phyloP scores from a whole-genome alignment of 2,113 vertebrate genomes.

The Rhadina sibilatrix region DNA sequence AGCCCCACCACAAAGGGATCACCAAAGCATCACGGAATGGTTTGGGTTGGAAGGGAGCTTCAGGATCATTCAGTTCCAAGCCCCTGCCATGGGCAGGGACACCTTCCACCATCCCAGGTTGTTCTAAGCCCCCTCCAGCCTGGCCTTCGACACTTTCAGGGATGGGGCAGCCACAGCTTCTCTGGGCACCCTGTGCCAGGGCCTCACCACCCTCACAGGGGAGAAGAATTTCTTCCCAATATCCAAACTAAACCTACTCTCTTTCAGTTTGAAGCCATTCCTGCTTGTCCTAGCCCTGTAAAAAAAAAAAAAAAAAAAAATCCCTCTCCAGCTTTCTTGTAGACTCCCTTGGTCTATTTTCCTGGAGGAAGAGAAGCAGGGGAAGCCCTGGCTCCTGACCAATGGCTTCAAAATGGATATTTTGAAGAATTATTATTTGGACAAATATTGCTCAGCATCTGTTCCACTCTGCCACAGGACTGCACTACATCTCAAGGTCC shows the following conservation, averaged over 20 bases:
- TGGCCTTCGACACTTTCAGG: not conserved
- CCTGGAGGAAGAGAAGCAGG: not conserved
- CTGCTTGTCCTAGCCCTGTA: not conserved
- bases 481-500: not conserved
- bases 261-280: not conserved
- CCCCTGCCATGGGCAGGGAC: not conserved
- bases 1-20: not conserved
- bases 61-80: not conserved
- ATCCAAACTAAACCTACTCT: not conserved
- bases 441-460: not conserved
- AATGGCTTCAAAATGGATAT: no score
- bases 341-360: not conserved
- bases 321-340: not conserved
- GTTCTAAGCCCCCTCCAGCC: fast-evolving
- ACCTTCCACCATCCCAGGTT: not conserved
- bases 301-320: not conserved
- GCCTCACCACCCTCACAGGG: not conserved
- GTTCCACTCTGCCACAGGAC: not conserved
- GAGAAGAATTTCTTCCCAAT: not conserved
- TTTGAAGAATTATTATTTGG: not conserved
- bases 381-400: not conserved
- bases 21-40: not conserved
- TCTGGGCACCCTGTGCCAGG: fast-evolving
- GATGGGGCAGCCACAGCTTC: not conserved
- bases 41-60: not conserved